Evolutionary conservation across 2,797 vertebrate genomes (phyloP), one percentile per base, ranked within the genome.

Genomic region (Acipenser ruthenus): DNA sequence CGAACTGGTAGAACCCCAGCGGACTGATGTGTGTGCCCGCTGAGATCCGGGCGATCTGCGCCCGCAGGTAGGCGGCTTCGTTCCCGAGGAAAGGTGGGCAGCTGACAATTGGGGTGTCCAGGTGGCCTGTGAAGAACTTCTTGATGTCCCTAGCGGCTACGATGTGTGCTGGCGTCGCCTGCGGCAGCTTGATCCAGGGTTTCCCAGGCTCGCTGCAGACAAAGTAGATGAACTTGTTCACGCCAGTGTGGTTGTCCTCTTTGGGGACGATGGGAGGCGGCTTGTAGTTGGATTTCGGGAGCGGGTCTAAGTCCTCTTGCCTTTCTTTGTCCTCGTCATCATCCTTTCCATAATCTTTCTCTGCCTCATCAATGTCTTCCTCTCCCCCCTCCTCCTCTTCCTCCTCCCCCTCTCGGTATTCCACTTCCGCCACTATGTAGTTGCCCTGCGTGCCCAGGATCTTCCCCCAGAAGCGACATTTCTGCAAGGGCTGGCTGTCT

Each of bases 31-130:
- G 95, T 1, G 96, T 94, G 10, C 89, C 91, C 0, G 93, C 95
- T 50, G 95, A 97, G 83, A 99, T 97, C 0, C 95, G 90, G 63
- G 95, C 94, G 8, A 99, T 95, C 78, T 97, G 96, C 5, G 94
- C 92, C 1, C 96, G 85, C 68, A 99, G 80, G 68, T 96, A 97
- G 78, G 94, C 94, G 67, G 84, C 81, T 77, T 99, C 96, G 5
- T 90, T 93, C 18, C 96, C 96, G 3, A 93, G 93, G 78, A 97
- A 99, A 18, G 94, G 93, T 0, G 95, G 96, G 71, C 91, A 96
- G 77, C 90, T 94, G 63, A 88, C 67, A 10, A 99, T n/a, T 1
- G 91, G 84, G 15, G 83, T 75, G 53, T 95, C 89, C 58, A 96
- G 86, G 37, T 73, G 82, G 6, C 96, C 96, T 0, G 93, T 95